Conservation (phyloP, 2,113 vertebrate species). For the Gambusia affinis region DNA sequence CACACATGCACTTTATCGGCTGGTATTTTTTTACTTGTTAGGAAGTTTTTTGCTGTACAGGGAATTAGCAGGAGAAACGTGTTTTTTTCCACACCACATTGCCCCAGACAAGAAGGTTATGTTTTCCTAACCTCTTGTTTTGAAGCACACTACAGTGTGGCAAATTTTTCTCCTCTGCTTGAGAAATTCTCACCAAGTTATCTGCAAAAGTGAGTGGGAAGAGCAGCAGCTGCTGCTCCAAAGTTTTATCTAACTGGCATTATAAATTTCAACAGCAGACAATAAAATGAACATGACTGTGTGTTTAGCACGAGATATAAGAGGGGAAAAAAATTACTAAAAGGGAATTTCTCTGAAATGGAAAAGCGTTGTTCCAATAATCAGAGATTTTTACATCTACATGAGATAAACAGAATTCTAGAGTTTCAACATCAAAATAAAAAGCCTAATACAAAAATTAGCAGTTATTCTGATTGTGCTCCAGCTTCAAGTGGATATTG, state of each 20-base stretch:
- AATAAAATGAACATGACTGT: slow-evolving; percentile 24
- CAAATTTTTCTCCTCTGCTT: slow-evolving; percentile 33
- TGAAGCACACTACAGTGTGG: slow-evolving; percentile 44
- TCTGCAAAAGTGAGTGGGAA: slow-evolving; percentile 10
- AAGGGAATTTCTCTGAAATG: slow-evolving; percentile 49
- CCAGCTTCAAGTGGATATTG: slow-evolving; percentile 34
- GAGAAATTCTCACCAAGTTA: slow-evolving; percentile 25
- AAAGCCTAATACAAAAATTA: slow-evolving; percentile 69
- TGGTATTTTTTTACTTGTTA: slow-evolving; percentile 53
- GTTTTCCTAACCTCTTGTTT: slow-evolving; percentile 59
- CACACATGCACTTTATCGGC: slow-evolving; percentile 9
- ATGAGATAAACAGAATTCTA: slow-evolving; percentile 23
- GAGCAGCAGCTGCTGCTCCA: slow-evolving; percentile 5
- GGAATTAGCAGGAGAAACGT: slow-evolving; percentile 53
- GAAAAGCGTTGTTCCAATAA: slow-evolving; percentile 48
- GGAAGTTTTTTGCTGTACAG: slow-evolving; percentile 44
- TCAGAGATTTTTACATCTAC: slow-evolving; percentile 22
- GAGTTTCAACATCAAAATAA: slow-evolving; percentile 45
- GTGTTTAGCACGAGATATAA: slow-evolving; percentile 36
- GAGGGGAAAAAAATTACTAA: slow-evolving; percentile 30
- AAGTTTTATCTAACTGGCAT: slow-evolving; percentile 35
- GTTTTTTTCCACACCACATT: slow-evolving; percentile 29
- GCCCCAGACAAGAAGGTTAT: slow-evolving; percentile 48
- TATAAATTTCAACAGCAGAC: slow-evolving; percentile 28
- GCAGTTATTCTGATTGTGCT: slow-evolving; percentile 30